Base-by-base conservation (phyloP, 2,888 invertebrate species). In the Dynastes hyllus region DNA sequence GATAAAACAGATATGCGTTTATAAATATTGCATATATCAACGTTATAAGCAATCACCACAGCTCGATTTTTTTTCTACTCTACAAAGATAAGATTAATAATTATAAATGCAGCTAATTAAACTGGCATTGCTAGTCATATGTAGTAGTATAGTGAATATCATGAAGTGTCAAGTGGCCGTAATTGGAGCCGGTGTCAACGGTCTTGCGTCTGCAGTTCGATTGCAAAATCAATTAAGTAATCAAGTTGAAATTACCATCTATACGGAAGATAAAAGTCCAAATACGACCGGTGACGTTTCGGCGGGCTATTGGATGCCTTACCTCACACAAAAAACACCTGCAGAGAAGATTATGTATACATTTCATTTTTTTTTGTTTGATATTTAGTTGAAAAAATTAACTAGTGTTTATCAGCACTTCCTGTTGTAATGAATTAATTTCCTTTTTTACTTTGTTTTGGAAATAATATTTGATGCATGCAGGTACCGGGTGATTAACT, bases 151-250 rank as follows among this genome's bases (percentile, higher is more conserved):
- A 32, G 37, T 50, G 11, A 50, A 8, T 9, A 76, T 27, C 61
- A 79, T 79, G 79, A 71, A 45, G 83, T 77, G 73, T 40, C 83
- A 82, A 67, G 79, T 85, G 27, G 93, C 92, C 32, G 92, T 96
- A n/a, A 87, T 96, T 73, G 96, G 96, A 13, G 95, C 93, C 1
- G 96, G 96, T 2, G 91, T 95, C 0, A 92, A 93, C 71, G 96
- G 96, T 0, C 87, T 95, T 9, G 91, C 93, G 45, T 91, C 93
- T 83, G 96, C 95, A 3, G 87, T 94, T 0, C 91, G 91, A 85
- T 91, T 95, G 58, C 92, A 93, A 85, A 91, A 93, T 84, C 90
- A 90, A 82, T 90, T 91, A 81, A 90, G 90, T 29, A 81, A 88
- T 77, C 11, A 63, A 13, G 85, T 85, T n/a, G 80, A 70, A 22